Base-by-base conservation (phyloP, 2,888 invertebrate species). In the Acrocyrtus sp. region DNA sequence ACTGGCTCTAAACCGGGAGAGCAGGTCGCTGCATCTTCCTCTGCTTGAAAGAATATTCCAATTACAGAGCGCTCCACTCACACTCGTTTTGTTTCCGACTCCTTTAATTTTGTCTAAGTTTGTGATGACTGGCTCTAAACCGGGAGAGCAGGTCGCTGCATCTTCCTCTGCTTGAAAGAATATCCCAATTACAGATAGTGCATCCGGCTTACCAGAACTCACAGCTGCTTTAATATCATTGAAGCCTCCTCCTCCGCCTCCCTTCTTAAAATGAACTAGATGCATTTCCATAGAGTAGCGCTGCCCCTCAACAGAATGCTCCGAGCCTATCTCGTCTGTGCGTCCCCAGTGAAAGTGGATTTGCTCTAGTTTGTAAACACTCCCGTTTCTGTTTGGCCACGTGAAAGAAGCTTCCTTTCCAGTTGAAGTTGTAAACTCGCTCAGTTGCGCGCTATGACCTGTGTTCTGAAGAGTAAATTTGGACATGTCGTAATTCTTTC, bases 321-420 rank as follows among this genome's bases (percentile, higher is more conserved):
- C 67, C 27, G 67, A 67, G 3, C 67, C 67, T 2, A 58, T 15
- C 19, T 58, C 21, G 17, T 50, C 41, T 4, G n/a, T 22, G 5
- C 24, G 34, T 26, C 67, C 67, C 67, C 67, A 67, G 51, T 67
- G 67, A 21, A 67, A 58, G 34, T 67, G 57, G 12, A 41, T 24
- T 26, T 58, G 48, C 8, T 34, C 58, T 8, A 67, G 51, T 26
- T 58, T 39, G 17, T 58, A 67, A 10, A 19, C 24, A 1, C 39
- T n/a, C n/a, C n/a, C n/a, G n/a, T n/a, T n/a, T n/a, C n/a, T n/a
- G n/a, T n/a, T n/a, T 10, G 53, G 53, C 53, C 56, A 56, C 3
- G 12, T 6, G 17, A 56, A 56, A 4, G 22, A 21, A 22, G 56
- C n/a, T 1, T 10, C 12, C 1, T 4, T 6, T 3, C 56, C 56